Evolutionary conservation across 2,888 invertebrate species (phyloP).

Genomic region (Endotricha flammealis): DNA sequence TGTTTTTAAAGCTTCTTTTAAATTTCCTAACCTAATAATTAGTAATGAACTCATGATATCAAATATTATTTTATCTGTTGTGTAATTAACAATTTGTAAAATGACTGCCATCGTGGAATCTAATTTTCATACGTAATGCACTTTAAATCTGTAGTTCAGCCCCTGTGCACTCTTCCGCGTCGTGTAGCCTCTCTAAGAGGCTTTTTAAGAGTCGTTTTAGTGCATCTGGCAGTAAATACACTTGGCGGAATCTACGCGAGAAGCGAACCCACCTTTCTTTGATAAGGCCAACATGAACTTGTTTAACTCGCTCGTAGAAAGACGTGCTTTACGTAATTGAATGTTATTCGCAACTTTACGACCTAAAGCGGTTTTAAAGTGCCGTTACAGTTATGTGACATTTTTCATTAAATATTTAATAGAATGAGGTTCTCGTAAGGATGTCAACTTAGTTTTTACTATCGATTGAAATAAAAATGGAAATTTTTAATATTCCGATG

Average conservation of each 20-base stretch:
- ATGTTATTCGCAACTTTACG: conserved; percentile 10
- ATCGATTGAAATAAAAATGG: too few relatives aligned
- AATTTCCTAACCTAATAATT: too few relatives aligned
- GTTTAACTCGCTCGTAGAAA: conserved; percentile 22
- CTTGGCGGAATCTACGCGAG: conserved; percentile 21
- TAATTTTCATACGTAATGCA: not conserved
- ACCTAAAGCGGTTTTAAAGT: not conserved
- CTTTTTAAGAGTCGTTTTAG: conserved; percentile 18
- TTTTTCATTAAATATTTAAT: not conserved
- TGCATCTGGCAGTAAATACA: conserved; percentile 39
- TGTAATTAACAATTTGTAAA: too few relatives aligned
- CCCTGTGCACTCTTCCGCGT: conserved; percentile 23
- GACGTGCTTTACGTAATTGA: conserved; percentile 21
- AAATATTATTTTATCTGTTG: too few relatives aligned
- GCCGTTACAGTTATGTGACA: conserved; percentile 1
- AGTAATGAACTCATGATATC: too few relatives aligned
- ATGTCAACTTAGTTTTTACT: too few relatives aligned
- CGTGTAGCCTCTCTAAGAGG: conserved; percentile 18
- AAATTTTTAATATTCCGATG: too few relatives aligned
- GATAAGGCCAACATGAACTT: conserved; percentile 25
- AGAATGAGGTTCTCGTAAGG: too few relatives aligned
- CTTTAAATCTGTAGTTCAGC: not conserved
- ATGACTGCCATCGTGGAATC: too few relatives aligned
- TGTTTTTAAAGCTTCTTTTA: too few relatives aligned
- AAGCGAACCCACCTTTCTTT: conserved; percentile 21